These are phyloP conservation scores for Allobates femoralis DNA, from an alignment of 2,797 vertebrate species.

Conservation along the genomic window DNA sequence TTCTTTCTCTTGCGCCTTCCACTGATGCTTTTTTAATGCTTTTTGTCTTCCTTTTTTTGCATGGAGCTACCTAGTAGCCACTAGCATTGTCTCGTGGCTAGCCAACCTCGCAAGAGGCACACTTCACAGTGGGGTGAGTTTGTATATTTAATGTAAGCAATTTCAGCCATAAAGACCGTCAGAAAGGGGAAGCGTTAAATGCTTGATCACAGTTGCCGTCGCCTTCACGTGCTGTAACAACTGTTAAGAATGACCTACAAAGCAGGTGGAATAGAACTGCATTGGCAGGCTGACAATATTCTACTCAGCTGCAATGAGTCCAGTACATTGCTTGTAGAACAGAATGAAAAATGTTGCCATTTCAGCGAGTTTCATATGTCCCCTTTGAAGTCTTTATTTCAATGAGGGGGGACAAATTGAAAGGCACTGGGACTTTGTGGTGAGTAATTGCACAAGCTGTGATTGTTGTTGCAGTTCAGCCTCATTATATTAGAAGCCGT, in stretches of 20 bases:
- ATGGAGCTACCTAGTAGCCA: slow-evolving; percentile 78
- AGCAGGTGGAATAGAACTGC: slow-evolving; percentile 66
- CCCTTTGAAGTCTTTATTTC: slow-evolving; percentile 71
- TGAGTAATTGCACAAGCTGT: slow-evolving; percentile 67
- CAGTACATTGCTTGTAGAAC: slow-evolving; percentile 54
- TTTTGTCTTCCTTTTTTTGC: slow-evolving; percentile 59
- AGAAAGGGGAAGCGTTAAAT: slow-evolving; percentile 66
- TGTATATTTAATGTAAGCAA: slow-evolving; percentile 72
- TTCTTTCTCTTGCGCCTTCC: slow-evolving; percentile 72
- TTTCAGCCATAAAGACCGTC: slow-evolving; percentile 66
- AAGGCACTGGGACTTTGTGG: slow-evolving; percentile 69
- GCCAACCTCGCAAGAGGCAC: slow-evolving; percentile 75
- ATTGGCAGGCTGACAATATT: slow-evolving; percentile 61
- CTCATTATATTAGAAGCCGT: slow-evolving; percentile 60
- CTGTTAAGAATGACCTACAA: slow-evolving; percentile 71
- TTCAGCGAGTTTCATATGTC: slow-evolving; percentile 68
- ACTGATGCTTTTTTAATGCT: slow-evolving; percentile 71
- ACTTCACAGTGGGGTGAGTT: slow-evolving; percentile 84
- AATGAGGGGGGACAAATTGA: slow-evolving; percentile 66
- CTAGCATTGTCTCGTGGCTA: slow-evolving; percentile 73
- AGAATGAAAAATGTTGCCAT: slow-evolving; percentile 64
- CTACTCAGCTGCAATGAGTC: slow-evolving; percentile 22
- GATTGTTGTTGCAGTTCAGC: slow-evolving; percentile 59
- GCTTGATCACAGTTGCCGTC: slow-evolving; percentile 72
- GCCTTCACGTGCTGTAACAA: slow-evolving; percentile 68